Conservation (phyloP, 2,113 vertebrate species). For the Gasterosteus nipponicus region DNA sequence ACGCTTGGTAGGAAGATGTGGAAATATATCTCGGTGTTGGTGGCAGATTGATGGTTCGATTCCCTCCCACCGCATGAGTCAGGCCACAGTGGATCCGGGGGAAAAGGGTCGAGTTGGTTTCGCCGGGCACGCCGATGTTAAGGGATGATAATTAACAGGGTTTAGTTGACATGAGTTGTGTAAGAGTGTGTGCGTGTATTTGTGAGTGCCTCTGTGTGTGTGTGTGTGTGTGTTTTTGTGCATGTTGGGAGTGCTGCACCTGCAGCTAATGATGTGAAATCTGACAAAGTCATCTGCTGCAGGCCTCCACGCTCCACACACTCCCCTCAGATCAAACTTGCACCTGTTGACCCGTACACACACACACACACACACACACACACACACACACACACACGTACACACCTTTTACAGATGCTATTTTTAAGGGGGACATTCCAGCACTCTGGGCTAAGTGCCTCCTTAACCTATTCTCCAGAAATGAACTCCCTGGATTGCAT, state of each 20-base stretch:
- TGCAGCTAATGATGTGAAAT: slow-evolving; percentile 74
- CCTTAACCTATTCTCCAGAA: slow-evolving; percentile 54
- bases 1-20: slow-evolving; percentile 46
- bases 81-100: neutral
- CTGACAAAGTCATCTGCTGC: slow-evolving; percentile 49
- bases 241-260: slow-evolving; percentile 73
- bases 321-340: slow-evolving; percentile 60
- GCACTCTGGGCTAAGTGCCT: slow-evolving; percentile 57
- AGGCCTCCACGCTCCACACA: slow-evolving; percentile 29
- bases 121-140: neutral
- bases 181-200: slow-evolving; percentile 10
- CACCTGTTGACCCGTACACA: slow-evolving; percentile 62
- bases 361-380: slow-evolving; percentile 10
- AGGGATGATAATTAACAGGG: slow-evolving; percentile 46
- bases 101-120: neutral
- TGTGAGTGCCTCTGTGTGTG: slow-evolving; percentile 17
- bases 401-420: neutral
- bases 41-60: slow-evolving; percentile 59
- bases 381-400: slow-evolving; percentile 20
- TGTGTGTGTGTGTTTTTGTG: slow-evolving; percentile 25
- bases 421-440: slow-evolving; percentile 28
- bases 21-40: slow-evolving; percentile 34
- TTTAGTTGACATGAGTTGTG: slow-evolving; percentile 50
- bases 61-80: slow-evolving; percentile 36
- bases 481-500: slow-evolving; percentile 49